These are phyloP conservation scores for Drosophila parabipectinata DNA, from an alignment of 1,140 invertebrate genomes.

Conservation along the genomic window DNA sequence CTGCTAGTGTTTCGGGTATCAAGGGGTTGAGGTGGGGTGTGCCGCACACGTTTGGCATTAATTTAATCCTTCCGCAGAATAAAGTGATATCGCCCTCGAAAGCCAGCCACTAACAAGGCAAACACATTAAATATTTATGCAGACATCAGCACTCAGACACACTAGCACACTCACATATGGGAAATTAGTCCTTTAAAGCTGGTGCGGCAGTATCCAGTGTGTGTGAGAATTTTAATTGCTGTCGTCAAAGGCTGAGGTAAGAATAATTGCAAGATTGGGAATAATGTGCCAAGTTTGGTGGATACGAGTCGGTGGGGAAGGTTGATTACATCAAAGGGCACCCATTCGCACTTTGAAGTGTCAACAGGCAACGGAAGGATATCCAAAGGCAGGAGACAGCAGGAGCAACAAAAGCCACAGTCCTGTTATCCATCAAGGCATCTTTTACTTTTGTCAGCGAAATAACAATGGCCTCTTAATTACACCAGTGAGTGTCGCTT, in stretches of 20 bases:
- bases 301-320: conserved; percentile 24
- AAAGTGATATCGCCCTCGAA: conserved; percentile 72
- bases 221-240: conserved; percentile 71
- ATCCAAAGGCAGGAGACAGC: conserved; percentile 26
- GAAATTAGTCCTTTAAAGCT: conserved; percentile 58
- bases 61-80: conserved; percentile 84
- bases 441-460: conserved; percentile 84
- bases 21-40: not conserved
- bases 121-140: conserved; percentile 82
- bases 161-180: not conserved
- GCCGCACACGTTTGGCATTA: conserved; percentile 76
- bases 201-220: conserved; percentile 20
- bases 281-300: conserved; percentile 71
- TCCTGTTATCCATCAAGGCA: conserved; percentile 78
- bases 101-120: conserved; percentile 80
- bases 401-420: not conserved
- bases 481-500: conserved; percentile 65
- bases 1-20: conserved; percentile 22
- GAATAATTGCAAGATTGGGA: conserved; percentile 82
- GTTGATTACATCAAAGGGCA: conserved; percentile 76
- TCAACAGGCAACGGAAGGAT: conserved; percentile 67
- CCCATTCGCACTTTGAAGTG: conserved; percentile 76
- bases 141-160: conserved; percentile 54
- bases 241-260: conserved; percentile 80
- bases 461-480: conserved; percentile 84